Evolutionary conservation across 1,140 invertebrate species (phyloP), one percentile per base, ranked within the genome.

Genomic region (Anthonomus grandis): DNA sequence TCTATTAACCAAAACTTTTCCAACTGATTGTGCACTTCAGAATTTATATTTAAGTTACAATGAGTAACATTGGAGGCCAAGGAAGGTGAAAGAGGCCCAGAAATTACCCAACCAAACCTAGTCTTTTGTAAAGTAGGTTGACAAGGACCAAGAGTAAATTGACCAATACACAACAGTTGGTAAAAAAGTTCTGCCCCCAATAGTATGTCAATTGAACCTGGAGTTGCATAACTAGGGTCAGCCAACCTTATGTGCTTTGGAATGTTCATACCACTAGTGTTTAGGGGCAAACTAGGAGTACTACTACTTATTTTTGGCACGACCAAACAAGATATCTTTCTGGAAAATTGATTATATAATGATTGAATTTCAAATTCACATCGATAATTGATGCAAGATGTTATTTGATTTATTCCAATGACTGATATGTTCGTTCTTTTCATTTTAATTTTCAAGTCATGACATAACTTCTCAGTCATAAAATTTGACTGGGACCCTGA

Each of bases 51-150:
- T n/a, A n/a, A n/a, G n/a, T n/a, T n/a, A n/a, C n/a, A n/a, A n/a
- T n/a, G n/a, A n/a, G n/a, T n/a, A n/a, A n/a, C n/a, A n/a, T n/a
- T n/a, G n/a, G n/a, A n/a, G n/a, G n/a, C n/a, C n/a, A n/a, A n/a
- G n/a, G n/a, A n/a, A n/a, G n/a, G n/a, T n/a, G n/a, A n/a, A n/a
- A 39, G 6, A 10, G 37, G 15, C 6, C 37, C 37, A 6, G 37
- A 39, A 8, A 39, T 39, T 9, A 51, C 25, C 49, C 49, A 51
- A 3, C 49, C 49, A 23, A 51, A 39, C 4, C 19, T 9, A 3
- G 49, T 51, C 2, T 51, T 51, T 39, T 56, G 37, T 10, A 55
- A 21, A 4, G 47, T 18, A n/a, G n/a, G n/a, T n/a, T n/a, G n/a
- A n/a, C n/a, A n/a, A 1, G 45, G 13, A 3, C 6, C 1, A 4